A percentile compares a stretch with the other conserved stretches of the same genome.
phyloP scores from a whole-genome alignment of 2,113 vertebrate species.

The Menura novaehollandiae region DNA sequence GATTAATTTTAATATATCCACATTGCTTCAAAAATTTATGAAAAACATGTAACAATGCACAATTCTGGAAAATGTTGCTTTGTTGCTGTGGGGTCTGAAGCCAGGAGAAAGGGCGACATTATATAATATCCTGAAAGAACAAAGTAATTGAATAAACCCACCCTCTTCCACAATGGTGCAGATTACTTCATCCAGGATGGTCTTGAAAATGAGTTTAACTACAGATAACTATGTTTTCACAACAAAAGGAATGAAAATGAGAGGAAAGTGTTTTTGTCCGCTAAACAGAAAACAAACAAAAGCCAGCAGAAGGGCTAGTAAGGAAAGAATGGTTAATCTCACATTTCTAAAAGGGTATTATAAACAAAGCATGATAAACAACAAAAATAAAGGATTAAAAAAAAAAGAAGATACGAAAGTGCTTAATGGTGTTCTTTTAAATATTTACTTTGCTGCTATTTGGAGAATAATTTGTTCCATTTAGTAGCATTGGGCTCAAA shows the following conservation, averaged over 20 bases:
- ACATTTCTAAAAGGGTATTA: slow-evolving; percentile 13
- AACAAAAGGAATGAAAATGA: slow-evolving; percentile 20
- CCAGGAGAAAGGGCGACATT: background rate
- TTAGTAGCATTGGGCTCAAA: slow-evolving; percentile 55
- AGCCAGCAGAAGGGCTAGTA: background rate
- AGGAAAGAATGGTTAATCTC: slow-evolving; percentile 24
- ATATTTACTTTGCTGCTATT: slow-evolving; percentile 56
- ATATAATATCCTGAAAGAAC: background rate
- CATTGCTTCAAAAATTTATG: background rate
- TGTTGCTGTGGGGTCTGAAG: background rate
- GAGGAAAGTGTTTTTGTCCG: background rate
- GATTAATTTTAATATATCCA: background rate
- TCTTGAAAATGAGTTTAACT: slow-evolving; percentile 25
- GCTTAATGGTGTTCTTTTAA: slow-evolving; percentile 34
- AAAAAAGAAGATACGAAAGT: background rate
- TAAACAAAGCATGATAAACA: slow-evolving; percentile 27
- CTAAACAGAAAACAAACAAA: background rate
- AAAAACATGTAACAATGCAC: background rate
- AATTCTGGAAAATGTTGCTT: background rate
- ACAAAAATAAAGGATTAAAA: background rate
- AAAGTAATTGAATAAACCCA: background rate
- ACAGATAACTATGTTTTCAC: slow-evolving; percentile 3
- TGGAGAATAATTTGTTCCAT: slow-evolving; percentile 61
- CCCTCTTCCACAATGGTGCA: background rate
- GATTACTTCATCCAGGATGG: background rate